Evolutionary conservation across 1,140 invertebrate genomes (phyloP), one percentile per base, ranked within the genome.

Genomic region (Pachypeltis micranthus): DNA sequence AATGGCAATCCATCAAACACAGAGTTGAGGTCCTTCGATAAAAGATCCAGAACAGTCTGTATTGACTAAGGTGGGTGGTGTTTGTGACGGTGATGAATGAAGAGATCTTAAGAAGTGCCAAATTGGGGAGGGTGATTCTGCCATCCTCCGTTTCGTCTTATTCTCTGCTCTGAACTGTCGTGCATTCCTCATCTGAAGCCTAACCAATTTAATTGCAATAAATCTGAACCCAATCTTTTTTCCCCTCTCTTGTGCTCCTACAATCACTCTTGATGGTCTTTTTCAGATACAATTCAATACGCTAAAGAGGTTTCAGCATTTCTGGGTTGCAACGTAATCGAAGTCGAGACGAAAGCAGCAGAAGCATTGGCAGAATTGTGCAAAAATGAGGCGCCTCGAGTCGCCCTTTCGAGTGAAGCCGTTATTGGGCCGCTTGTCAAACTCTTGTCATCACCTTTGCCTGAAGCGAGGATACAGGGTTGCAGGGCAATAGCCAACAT

Each of bases 401-500:
- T 80, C 71, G 77, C 78, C 66, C 86, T 84, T 65, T 83, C 85
- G 58, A 76, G 78, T 61, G 73, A 72, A 61, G 75, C 81, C 39
- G 75, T 87, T 14, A 78, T 86, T 10, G 73, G 77, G 44, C 74
- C 74, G 29, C 75, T 88, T 44, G 71, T 85, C 28, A 70, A 77
- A 39, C 74, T 83, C 64, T 69, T 84, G 7, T 71, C 73, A n/a
- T 65, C 69, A 2, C 67, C 74, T 12, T 69, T 65, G 59, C 72
- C 80, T 63, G 77, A 83, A 60, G 67, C 84, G 25, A 70, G 82
- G 24, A 85, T 82, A 63, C 88, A 92, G 70, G 80, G 82, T 21
- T 87, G 86, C 66, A 78, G 91, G 69, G 88, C 89, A 3, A 74
- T 94, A 23, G 90, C 88, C 51, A 94, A 94, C 73, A 85, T 93